A percentile compares a stretch with the other conserved stretches of the same genome.
Evolutionary conservation across 1,140 invertebrate species (phyloP).

Genomic region (Limonius californicus): DNA sequence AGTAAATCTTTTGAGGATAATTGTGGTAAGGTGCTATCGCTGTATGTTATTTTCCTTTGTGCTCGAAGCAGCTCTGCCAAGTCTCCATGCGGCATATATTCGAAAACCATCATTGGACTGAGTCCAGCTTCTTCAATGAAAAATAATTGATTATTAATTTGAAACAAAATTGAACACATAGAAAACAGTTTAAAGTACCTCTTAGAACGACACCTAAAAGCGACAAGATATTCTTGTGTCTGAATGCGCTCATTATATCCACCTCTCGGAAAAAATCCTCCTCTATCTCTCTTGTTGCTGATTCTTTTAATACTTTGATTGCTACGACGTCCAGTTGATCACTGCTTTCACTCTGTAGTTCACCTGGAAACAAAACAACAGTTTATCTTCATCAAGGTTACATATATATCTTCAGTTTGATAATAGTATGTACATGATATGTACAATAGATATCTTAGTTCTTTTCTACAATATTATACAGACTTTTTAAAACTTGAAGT

Average conservation of each 20-base stretch:
- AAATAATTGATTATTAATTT: too few species aligned
- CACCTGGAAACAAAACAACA: slow-evolving; percentile 49
- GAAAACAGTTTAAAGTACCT: too few species aligned
- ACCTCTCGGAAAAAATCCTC: slow-evolving; percentile 86
- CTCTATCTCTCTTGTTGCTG: slow-evolving; percentile 72
- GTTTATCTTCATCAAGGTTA: too few species aligned
- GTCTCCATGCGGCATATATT: slow-evolving; percentile 89
- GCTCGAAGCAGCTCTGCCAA: slow-evolving; percentile 75
- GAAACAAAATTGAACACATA: too few species aligned
- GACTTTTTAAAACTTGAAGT: too few species aligned
- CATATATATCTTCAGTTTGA: too few species aligned
- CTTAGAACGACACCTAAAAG: slow-evolving; percentile 74
- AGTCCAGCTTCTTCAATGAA: slow-evolving; percentile 64
- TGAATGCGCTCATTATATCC: slow-evolving; percentile 85
- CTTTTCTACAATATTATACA: too few species aligned
- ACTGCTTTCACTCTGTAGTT: slow-evolving; percentile 50
- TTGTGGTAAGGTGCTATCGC: slow-evolving; percentile 36
- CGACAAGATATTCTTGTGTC: slow-evolving; percentile 83
- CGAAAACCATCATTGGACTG: slow-evolving; percentile 89
- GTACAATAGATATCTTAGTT: too few species aligned
- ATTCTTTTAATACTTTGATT: slow-evolving; percentile 82
- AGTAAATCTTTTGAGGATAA: slow-evolving; percentile 55
- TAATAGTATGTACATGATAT: too few species aligned
- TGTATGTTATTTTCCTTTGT: slow-evolving; percentile 51
- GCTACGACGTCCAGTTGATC: slow-evolving; percentile 62